Base-by-base conservation (phyloP, 2,113 vertebrate species). In the Spermophilus dauricus region DNA sequence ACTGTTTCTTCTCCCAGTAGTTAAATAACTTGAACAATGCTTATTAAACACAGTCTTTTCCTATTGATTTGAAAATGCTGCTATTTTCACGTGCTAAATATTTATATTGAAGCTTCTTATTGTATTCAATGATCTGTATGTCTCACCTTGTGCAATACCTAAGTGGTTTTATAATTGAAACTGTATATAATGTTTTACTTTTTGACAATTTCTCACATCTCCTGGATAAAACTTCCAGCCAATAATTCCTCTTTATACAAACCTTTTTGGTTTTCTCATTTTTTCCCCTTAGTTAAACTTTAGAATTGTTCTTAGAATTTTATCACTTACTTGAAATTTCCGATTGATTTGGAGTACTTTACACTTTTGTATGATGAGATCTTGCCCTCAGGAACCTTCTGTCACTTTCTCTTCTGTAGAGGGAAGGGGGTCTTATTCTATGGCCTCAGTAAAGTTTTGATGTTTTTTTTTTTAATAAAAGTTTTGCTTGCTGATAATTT, bases 1-100 rank as follows among this genome's bases (percentile, higher is more conserved):
- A 16, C 14, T 81, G 3, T 58, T 65, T 51, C 13, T 73, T 24
- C 56, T 88, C 69, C 48, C 22, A 87, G 42, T 67, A 83, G 42
- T 89, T 95, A 96, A 81, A 56, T 95, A 82, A 88, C 85, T 92
- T 78, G 67, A 92, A 14, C 37, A 94, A 76, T 2, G 0, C 28
- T 83, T 92, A 94, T 89, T 95, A 77, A 94, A 77, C 37, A 70
- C 34, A 75, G 67, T 28, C 48, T 81, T 94, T 88, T 48, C 30
- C 65, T 94, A 76, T 84, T 94, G 89, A 95, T 95, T 94, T 89
- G 75, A 82, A 72, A 86, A 89, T 81, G 61, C 22, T 91, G n/a
- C 20, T 5, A 69, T 94, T 96, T 80, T 87, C 14, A 72, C 76
- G 51, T 42, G 26, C 69, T 90, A 95, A 95, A 95, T 88, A 96